Evolutionary conservation across 2,888 invertebrate species (phyloP).

Genomic region (Trisateles emortualis): DNA sequence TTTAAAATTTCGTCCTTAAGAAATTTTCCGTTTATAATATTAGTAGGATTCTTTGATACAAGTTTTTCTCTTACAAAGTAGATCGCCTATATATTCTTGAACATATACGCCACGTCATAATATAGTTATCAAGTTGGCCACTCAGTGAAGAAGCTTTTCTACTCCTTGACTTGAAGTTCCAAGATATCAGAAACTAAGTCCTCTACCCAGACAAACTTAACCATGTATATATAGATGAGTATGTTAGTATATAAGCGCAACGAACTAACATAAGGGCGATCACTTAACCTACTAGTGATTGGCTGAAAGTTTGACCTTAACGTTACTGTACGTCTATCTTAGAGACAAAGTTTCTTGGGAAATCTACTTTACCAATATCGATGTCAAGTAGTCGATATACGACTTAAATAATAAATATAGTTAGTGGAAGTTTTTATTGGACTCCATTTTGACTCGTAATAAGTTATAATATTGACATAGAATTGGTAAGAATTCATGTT

Average conservation of each 20-base stretch:
- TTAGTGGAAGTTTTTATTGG: slow-evolving; percentile 15
- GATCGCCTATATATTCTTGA: too few relatives aligned
- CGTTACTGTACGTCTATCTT: slow-evolving; percentile 16
- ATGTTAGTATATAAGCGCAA: slow-evolving; percentile 21
- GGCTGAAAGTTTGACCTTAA: slow-evolving; percentile 29
- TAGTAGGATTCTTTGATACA: too few relatives aligned
- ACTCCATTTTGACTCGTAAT: background rate
- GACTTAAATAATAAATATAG: slow-evolving; percentile 33
- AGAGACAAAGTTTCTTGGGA: slow-evolving; percentile 24
- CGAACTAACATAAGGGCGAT: slow-evolving; percentile 18
- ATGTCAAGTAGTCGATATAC: slow-evolving; percentile 16
- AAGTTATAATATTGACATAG: slow-evolving; percentile 10
- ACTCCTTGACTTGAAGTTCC: slow-evolving; percentile 27
- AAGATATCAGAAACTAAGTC: slow-evolving; percentile 46
- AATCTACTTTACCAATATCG: slow-evolving; percentile 22
- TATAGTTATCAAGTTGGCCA: slow-evolving; percentile 42
- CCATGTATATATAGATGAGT: slow-evolving; percentile 12
- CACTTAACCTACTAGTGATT: slow-evolving; percentile 29
- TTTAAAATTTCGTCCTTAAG: too few relatives aligned
- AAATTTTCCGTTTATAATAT: too few relatives aligned
- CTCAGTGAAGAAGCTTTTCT: slow-evolving; percentile 20
- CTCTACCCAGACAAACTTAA: slow-evolving; percentile 25
- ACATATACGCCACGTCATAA: slow-evolving; percentile 19
- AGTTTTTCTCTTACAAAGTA: too few relatives aligned
- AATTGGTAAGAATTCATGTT: too few relatives aligned